Conservation (phyloP, 2,113 vertebrate genomes). For the Mesitornis unicolor region DNA sequence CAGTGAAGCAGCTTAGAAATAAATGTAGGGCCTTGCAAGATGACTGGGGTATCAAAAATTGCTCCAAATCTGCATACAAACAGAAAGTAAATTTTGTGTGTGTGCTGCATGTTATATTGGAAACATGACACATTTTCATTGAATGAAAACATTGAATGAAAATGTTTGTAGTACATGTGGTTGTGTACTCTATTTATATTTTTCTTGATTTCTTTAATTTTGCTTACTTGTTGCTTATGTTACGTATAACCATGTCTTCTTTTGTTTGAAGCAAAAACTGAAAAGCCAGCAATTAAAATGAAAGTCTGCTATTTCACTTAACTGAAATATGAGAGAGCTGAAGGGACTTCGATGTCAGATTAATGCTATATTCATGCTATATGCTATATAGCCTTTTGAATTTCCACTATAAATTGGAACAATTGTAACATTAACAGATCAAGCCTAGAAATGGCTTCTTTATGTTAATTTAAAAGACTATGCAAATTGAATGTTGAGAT, state of each 20-base stretch:
- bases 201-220: constrained; percentile 1
- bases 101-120: constrained; percentile 40
- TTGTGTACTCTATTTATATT: background rate
- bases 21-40: background rate
- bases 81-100: constrained; percentile 9
- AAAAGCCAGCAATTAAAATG: background rate
- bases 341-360: background rate
- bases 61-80: constrained; percentile 5
- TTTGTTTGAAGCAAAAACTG: background rate
- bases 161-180: background rate
- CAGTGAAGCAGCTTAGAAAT: background rate
- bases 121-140: constrained; percentile 21
- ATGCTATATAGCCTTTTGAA: constrained; percentile 27
- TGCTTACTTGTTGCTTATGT: background rate
- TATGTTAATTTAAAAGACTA: constrained; percentile 20
- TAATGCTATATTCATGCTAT: background rate
- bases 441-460: constrained; percentile 8
- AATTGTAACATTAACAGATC: background rate
- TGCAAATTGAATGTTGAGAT: background rate
- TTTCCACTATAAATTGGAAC: constrained; percentile 35
- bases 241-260: background rate
- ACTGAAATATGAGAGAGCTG: background rate
- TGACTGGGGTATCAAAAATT: background rate
- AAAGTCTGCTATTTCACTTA: background rate
- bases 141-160: constrained; percentile 34